These are phyloP conservation scores for Meloidogyne exigua DNA, from an alignment of 1,140 invertebrate genomes.

Conservation along the genomic window DNA sequence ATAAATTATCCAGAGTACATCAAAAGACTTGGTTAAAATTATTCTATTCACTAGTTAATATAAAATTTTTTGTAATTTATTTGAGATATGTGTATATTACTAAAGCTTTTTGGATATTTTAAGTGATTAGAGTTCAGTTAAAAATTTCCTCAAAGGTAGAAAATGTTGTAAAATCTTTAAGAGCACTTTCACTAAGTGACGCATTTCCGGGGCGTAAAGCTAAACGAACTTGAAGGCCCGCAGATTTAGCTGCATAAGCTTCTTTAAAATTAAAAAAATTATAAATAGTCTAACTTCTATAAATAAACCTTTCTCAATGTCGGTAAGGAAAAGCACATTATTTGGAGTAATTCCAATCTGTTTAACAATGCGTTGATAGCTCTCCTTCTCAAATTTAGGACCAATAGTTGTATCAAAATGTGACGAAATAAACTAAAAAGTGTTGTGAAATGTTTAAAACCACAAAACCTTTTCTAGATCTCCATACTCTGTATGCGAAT, in stretches of 20 bases:
- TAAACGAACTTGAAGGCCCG: constrained; percentile 73
- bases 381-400: constrained; percentile 73
- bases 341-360: constrained; percentile 72
- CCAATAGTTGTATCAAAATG: constrained; percentile 85
- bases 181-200: constrained; percentile 70
- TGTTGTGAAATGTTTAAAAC: too few relatives aligned
- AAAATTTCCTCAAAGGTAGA: constrained; percentile 44
- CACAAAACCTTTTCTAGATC: constrained; percentile 69
- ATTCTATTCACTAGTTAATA: neutral
- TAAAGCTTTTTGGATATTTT: neutral
- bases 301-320: constrained; percentile 74
- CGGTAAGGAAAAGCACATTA: constrained; percentile 79
- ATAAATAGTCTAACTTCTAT: neutral
- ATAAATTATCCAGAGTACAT: constrained; percentile 32
- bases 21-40: constrained; percentile 20
- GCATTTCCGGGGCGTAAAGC: constrained; percentile 78
- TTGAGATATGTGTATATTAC: constrained; percentile 4
- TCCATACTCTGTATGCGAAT: constrained; percentile 75
- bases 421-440: constrained; percentile 72
- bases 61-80: neutral
- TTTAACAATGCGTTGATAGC: constrained; percentile 76
- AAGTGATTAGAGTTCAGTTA: neutral
- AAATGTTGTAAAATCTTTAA: constrained; percentile 69
- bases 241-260: constrained; percentile 75
- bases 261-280: constrained; percentile 17